phyloP scores from a whole-genome alignment of 2,797 vertebrate genomes.

The Percopsis omiscomaycus region DNA sequence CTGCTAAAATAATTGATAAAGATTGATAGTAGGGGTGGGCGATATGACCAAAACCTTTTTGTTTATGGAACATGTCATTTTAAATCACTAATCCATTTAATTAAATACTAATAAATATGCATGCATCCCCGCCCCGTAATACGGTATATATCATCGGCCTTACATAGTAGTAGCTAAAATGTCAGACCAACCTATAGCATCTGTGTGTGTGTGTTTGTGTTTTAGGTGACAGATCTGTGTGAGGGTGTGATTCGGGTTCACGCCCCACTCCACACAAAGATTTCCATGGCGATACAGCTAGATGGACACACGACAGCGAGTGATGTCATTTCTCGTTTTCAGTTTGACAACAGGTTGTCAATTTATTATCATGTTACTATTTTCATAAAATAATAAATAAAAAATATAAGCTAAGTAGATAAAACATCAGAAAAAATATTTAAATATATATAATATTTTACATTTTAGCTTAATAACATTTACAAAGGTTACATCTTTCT shows the following conservation, averaged over 20 bases:
- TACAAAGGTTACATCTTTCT: neutral
- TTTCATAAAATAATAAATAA: constrained; percentile 22
- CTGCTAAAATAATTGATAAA: no score
- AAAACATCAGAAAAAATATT: neutral
- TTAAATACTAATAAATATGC: no score
- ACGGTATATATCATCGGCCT: neutral
- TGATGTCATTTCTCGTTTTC: constrained; percentile 87
- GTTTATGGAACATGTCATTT: no score
- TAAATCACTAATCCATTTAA: no score
- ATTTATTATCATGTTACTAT: neutral
- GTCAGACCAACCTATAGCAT: neutral
- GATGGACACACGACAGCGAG: constrained; percentile 85
- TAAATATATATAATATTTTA: neutral
- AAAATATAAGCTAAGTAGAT: neutral
- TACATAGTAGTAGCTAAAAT: neutral
- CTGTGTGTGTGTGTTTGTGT: constrained; percentile 38
- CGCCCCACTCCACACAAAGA: constrained; percentile 88
- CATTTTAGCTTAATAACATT: neutral
- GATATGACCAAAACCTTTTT: no score
- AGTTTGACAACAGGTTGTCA: constrained; percentile 85
- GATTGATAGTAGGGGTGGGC: no score
- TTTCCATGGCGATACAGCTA: constrained; percentile 95
- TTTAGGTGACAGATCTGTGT: constrained; percentile 84
- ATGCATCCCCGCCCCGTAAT: no score
- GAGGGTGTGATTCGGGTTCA: constrained; percentile 93